Base-by-base conservation (phyloP, 2,113 vertebrate species). In the Vidua macroura region DNA sequence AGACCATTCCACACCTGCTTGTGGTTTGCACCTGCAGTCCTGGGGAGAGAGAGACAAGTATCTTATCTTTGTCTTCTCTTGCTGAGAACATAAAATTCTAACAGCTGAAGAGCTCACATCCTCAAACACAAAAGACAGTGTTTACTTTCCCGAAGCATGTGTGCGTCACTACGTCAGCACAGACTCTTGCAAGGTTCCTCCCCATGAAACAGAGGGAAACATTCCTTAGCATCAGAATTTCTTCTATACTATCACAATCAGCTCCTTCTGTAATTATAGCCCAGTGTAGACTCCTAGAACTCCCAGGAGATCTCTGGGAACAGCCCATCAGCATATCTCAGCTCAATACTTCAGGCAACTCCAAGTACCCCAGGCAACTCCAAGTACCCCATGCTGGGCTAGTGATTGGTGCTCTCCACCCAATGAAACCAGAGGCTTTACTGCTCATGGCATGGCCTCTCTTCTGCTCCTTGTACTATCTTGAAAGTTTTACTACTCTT, bases 1-100 rank as follows among this genome's bases (percentile, higher is more conserved):
- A 98, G 98, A 7, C 98, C 99, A 3, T 98, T 99, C 99, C 99
- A 99, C 87, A 99, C 82, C 86, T 98, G 98, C 95, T 99, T 99
- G 60, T 97, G 98, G 68, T 97, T 97, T 12, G 98, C 98, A 44
- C 99, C 99, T 41, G 99, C 98, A 51, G 96, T 98, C 99, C 99
- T 99, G 64, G 31, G 76, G 56, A 88, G 59, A 52, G 33, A 58
- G 28, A 88, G 33, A 80, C 9, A 79, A 91, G 13, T 14, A 85
- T 27, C 53, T 91, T 37, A 85, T 30, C 39, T 89, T 75, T 53
- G 22, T 49, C 13, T 66, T 78, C 56, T 25, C 37, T 33, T 48
- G 25, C 39, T 8, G 15, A 8, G 31, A 82, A 39, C 19, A 21
- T 15, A 55, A 59, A 83, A 73, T n/a, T 51, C 10, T 52, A 85